A percentile compares a stretch with the other conserved stretches of the same genome.
phyloP scores from a whole-genome alignment of 2,888 invertebrate species.

The Venusia cambrica region DNA sequence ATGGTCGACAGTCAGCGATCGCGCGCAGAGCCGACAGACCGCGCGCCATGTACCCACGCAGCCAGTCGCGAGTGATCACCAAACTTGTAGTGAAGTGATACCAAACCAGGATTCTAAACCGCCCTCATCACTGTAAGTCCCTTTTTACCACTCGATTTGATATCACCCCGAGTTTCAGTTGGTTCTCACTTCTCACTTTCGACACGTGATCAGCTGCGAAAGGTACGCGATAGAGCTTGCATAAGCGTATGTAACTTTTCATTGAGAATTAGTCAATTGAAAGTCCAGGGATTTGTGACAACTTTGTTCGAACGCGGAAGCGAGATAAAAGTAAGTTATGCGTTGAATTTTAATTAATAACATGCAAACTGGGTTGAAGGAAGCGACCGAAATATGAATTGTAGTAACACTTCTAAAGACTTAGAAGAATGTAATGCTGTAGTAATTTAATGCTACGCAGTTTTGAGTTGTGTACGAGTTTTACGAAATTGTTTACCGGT shows the following conservation, averaged over 20 bases:
- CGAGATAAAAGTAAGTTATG: not conserved
- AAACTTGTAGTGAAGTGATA: constrained; percentile 66
- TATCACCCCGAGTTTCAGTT: constrained; percentile 2
- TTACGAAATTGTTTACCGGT: constrained; percentile 33
- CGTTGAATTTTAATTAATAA: constrained; percentile 13
- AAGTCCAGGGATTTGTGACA: constrained; percentile 15
- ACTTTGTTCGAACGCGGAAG: constrained; percentile 15
- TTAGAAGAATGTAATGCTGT: too few relatives aligned
- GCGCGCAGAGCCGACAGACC: constrained; percentile 58
- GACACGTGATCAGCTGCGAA: constrained; percentile 65
- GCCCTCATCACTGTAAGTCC: constrained; percentile 41
- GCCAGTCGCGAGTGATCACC: constrained; percentile 60
- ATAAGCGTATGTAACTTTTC: constrained; percentile 31
- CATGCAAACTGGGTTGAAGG: too few relatives aligned
- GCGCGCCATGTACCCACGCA: constrained; percentile 60
- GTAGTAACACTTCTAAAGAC: too few relatives aligned
- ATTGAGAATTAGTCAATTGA: constrained; percentile 28
- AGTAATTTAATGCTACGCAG: constrained; percentile 6
- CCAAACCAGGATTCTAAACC: constrained; percentile 50
- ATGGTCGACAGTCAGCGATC: constrained; percentile 56
- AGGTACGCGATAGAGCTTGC: constrained; percentile 37
- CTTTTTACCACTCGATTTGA: too few relatives aligned
- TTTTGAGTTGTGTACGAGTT: constrained; percentile 17
- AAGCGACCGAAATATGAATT: too few relatives aligned
- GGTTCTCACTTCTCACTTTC: constrained; percentile 43